Conservation (phyloP, 37 sponge, comb jelly and placozoan genomes). For the Axinella damicornis region DNA sequence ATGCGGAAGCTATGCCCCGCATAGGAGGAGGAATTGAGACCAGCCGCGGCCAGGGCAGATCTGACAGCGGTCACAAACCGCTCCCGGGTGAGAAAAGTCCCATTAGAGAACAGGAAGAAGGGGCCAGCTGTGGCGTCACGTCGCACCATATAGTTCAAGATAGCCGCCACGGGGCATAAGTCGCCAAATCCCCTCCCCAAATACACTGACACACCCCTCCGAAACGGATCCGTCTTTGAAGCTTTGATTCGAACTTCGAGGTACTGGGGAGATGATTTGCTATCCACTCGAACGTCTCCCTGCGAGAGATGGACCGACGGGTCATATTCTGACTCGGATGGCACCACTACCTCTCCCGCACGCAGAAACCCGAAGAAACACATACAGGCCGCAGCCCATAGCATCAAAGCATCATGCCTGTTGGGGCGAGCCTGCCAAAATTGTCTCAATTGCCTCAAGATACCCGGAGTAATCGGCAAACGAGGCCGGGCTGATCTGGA, state of each 20-base stretch:
- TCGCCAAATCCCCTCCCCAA: not conserved
- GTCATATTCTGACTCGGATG: not conserved
- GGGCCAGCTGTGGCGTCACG: conserved; percentile 16
- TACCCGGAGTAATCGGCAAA: no score
- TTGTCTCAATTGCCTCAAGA: no score
- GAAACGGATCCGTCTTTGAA: conserved; percentile 53
- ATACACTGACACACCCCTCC: conserved; percentile 42
- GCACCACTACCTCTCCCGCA: conserved; percentile 17
- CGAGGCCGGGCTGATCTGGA: no score
- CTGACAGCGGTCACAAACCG: no score
- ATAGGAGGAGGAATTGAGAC: no score
- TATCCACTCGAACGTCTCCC: conserved; percentile 24
- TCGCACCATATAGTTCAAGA: conserved; percentile 15
- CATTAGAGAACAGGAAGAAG: no score
- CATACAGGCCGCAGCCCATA: conserved; percentile 29
- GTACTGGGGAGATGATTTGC: not conserved
- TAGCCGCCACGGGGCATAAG: conserved; percentile 48
- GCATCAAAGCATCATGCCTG: no score
- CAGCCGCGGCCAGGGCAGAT: no score
- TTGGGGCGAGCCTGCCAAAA: no score
- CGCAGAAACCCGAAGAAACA: conserved; percentile 56
- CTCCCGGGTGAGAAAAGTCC: no score
- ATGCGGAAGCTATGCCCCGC: conserved; percentile 51
- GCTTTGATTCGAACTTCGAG: conserved; percentile 14
- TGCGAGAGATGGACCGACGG: not conserved